These are phyloP conservation scores for Zenarchopterus dispar DNA, from an alignment of 2,797 vertebrate species.

Conservation along the genomic window DNA sequence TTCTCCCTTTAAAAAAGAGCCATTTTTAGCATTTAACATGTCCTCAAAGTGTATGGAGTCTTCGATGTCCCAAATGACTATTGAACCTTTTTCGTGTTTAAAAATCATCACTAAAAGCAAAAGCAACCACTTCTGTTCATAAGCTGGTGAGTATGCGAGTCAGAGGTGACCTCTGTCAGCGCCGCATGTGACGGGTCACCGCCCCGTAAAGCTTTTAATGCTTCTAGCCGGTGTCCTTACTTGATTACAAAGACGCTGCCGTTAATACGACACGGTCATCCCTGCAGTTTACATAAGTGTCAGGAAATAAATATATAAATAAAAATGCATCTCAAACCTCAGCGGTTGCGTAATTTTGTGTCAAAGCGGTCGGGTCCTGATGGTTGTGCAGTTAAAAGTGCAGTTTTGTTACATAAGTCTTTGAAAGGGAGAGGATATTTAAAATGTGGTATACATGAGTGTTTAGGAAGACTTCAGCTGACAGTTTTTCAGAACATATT, in stretches of 20 bases:
- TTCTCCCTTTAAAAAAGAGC: no score
- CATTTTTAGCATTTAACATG: no score
- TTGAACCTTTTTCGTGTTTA: no score
- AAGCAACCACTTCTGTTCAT: no score
- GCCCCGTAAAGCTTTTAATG: conserved; percentile 54
- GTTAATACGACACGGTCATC: conserved; percentile 1
- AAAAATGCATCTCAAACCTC: conserved; percentile 9
- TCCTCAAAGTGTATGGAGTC: no score
- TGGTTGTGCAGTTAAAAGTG: conserved; percentile 20
- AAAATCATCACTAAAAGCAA: no score
- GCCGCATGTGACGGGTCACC: conserved; percentile 1
- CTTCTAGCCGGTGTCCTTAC: conserved; percentile 25
- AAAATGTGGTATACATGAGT: neutral
- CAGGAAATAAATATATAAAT: neutral
- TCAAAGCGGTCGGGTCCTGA: conserved; percentile 1
- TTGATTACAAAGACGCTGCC: conserved; percentile 21
- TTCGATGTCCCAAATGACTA: no score
- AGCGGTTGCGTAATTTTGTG: conserved; percentile 44
- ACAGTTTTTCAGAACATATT: neutral
- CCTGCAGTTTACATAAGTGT: conserved; percentile 46
- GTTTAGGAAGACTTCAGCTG: neutral
- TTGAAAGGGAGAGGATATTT: neutral
- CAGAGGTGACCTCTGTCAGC: neutral
- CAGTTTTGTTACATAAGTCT: conserved; percentile 20
- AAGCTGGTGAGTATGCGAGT: no score